phyloP scores from a whole-genome alignment of 2,113 vertebrate genomes.

The Heliornis fulica region DNA sequence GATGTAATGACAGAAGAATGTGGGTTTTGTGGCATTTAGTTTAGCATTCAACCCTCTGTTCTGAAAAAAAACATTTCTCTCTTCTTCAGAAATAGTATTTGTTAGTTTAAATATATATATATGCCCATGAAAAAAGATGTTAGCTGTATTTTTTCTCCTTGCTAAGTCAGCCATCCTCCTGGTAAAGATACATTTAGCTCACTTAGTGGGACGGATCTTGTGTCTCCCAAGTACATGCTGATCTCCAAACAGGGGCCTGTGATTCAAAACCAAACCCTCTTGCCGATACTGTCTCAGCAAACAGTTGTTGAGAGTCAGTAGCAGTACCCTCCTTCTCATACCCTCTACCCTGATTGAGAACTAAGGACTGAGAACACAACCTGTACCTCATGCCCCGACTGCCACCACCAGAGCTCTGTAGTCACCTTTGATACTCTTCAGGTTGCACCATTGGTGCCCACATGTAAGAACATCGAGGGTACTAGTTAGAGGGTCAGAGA shows the following conservation, averaged over 20 bases:
- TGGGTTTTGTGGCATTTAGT: neutral
- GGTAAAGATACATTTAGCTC: neutral
- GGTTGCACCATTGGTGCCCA: neutral
- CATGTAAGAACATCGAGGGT: rapidly evolving
- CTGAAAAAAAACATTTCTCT: neutral
- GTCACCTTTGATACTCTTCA: neutral
- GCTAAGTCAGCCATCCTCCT: neutral
- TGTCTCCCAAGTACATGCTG: rapidly evolving
- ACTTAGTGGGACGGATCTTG: neutral
- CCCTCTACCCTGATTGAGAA: neutral
- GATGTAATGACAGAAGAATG: neutral
- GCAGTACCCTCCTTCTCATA: neutral
- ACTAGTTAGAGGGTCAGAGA: neutral
- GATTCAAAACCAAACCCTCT: neutral
- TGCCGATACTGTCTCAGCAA: neutral
- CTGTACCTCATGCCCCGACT: neutral
- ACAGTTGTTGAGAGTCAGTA: neutral
- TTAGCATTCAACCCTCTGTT: neutral
- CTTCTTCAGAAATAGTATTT: neutral
- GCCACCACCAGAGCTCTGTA: neutral
- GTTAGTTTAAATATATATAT: neutral
- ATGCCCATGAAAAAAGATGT: neutral
- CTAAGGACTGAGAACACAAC: neutral
- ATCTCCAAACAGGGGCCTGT: neutral
- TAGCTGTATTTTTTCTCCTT: neutral